Evolutionary conservation across 2,888 invertebrate species (phyloP).

Genomic region (Acronicta aceris): DNA sequence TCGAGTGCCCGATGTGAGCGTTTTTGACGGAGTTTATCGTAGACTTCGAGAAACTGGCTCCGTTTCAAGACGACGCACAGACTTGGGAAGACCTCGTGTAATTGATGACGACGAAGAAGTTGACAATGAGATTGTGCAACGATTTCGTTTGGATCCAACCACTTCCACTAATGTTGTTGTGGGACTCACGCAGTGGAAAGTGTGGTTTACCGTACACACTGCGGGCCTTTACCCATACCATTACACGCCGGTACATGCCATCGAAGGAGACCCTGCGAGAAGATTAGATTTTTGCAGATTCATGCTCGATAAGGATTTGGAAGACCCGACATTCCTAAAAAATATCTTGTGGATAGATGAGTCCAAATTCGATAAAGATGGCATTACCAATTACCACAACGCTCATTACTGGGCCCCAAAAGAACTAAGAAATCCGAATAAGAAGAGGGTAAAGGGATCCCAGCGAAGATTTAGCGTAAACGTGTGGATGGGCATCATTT

Average conservation of each 20-base stretch:
- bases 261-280: slow-evolving; percentile 50
- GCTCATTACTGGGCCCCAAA: slow-evolving; percentile 54
- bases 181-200: slow-evolving; percentile 47
- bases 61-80: too few species aligned
- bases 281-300: slow-evolving; percentile 55
- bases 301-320: slow-evolving; percentile 53
- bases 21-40: too few species aligned
- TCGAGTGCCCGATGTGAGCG: too few species aligned
- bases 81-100: too few species aligned
- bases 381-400: slow-evolving; percentile 55
- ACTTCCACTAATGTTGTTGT: slow-evolving; percentile 21
- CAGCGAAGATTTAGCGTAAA: slow-evolving; percentile 55
- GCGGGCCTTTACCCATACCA: slow-evolving; percentile 33
- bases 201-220: slow-evolving; percentile 46
- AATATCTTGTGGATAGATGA: slow-evolving; percentile 55
- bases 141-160: slow-evolving; percentile 6
- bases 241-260: slow-evolving; percentile 49
- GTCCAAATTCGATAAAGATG: slow-evolving; percentile 57
- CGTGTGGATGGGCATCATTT: slow-evolving; percentile 58
- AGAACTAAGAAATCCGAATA: slow-evolving; percentile 49
- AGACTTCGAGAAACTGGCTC: too few species aligned
- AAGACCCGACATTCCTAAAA: slow-evolving; percentile 49
- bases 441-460: slow-evolving; percentile 51
- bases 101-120: slow-evolving; percentile 43
- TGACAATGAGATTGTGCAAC: slow-evolving; percentile 16